Evolutionary conservation across 2,113 vertebrate species (phyloP).

Genomic region (Lucifuga dentata): DNA sequence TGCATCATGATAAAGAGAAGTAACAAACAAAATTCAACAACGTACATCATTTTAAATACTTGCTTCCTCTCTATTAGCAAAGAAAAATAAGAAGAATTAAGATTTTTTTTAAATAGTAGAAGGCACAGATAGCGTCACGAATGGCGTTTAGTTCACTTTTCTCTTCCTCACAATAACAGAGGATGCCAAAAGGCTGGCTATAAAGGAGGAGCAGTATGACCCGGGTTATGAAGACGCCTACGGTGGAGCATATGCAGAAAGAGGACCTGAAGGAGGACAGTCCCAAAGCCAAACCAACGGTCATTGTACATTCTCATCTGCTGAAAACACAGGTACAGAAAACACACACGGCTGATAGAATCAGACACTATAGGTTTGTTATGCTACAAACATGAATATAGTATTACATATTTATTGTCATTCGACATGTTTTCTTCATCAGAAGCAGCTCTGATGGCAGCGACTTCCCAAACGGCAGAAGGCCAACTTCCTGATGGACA

Average conservation of each 20-base stretch:
- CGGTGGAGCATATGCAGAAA: slow-evolving; percentile 86
- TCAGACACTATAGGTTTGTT: too few species aligned
- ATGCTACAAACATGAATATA: too few species aligned
- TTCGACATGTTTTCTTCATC: slow-evolving; percentile 56
- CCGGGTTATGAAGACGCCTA: slow-evolving; percentile 95
- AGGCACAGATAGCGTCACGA: too few species aligned
- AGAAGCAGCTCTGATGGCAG: slow-evolving; percentile 60
- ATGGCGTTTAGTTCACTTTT: background rate
- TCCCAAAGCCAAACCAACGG: slow-evolving; percentile 72
- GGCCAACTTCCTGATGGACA: slow-evolving; percentile 86
- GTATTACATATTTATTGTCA: too few species aligned
- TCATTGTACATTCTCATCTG: slow-evolving; percentile 82
- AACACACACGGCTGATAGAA: too few species aligned
- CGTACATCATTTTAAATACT: too few species aligned
- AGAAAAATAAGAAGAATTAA: too few species aligned
- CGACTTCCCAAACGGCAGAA: slow-evolving; percentile 55
- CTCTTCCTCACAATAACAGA: slow-evolving; percentile 68
- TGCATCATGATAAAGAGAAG: too few species aligned
- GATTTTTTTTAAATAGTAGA: too few species aligned
- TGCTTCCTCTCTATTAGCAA: too few species aligned
- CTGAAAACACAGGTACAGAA: slow-evolving; percentile 82
- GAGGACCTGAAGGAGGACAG: slow-evolving; percentile 45
- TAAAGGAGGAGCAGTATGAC: slow-evolving; percentile 97
- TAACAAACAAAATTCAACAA: too few species aligned
- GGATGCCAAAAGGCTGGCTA: slow-evolving; percentile 96